Evolutionary conservation across 2,797 vertebrate species (phyloP).

Genomic region (Tiaroga cobitis): DNA sequence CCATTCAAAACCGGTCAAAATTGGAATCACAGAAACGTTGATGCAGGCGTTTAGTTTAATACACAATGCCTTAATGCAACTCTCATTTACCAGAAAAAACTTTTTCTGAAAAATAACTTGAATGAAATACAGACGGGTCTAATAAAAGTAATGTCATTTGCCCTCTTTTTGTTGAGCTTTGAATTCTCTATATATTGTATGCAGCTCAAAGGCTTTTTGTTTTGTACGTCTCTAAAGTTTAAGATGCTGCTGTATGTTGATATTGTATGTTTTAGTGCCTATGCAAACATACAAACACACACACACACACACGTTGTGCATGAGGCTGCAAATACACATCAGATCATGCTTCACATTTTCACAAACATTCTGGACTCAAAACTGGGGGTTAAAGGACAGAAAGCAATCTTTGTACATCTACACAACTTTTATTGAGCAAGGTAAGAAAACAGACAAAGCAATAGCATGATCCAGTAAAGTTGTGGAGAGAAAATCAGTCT

Average conservation of each 20-base stretch:
- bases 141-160: background rate
- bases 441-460: slow-evolving; percentile 58
- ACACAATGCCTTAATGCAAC: background rate
- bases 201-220: background rate
- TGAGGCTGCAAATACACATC: background rate
- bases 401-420: slow-evolving; percentile 33
- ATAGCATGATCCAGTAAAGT: slow-evolving; percentile 49
- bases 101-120: background rate
- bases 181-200: background rate
- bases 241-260: background rate
- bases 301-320: background rate
- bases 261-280: background rate
- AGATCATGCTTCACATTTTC: background rate
- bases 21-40: background rate
- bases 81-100: background rate
- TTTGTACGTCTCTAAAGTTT: background rate
- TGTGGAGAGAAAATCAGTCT: slow-evolving; percentile 41
- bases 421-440: slow-evolving; percentile 60
- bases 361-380: background rate
- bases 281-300: background rate
- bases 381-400: slow-evolving; percentile 11
- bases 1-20: background rate
- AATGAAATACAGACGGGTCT: background rate
- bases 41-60: background rate
- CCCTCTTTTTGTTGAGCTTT: background rate